Evolutionary conservation across 1,140 invertebrate genomes (phyloP).

Genomic region (Calliphora vicina): DNA sequence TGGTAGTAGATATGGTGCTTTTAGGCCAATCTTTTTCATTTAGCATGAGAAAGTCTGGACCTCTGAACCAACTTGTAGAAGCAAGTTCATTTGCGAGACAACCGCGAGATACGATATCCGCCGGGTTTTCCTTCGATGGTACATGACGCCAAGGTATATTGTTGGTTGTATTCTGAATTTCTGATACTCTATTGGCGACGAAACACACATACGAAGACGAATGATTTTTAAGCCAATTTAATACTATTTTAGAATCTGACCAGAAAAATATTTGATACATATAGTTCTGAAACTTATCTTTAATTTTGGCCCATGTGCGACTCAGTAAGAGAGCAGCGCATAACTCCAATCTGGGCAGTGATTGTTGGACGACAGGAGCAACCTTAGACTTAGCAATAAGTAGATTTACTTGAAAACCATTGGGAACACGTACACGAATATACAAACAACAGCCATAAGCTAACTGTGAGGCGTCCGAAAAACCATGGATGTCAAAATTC

Average conservation of each 20-base stretch:
- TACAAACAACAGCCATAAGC: background rate
- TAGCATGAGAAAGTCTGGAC: background rate
- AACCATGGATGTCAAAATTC: background rate
- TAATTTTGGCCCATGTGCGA: background rate
- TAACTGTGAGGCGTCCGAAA: background rate
- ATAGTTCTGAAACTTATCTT: background rate
- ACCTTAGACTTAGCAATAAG: background rate
- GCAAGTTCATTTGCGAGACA: background rate
- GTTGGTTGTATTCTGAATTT: background rate
- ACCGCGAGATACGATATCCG: slow-evolving; percentile 19
- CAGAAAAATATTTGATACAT: background rate
- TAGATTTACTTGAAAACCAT: background rate
- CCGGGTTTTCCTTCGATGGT: slow-evolving; percentile 23
- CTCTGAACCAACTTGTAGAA: slow-evolving; percentile 20
- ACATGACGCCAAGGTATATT: background rate
- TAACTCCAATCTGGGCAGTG: slow-evolving; percentile 26
- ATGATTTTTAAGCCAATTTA: background rate
- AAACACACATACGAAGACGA: background rate
- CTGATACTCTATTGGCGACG: background rate
- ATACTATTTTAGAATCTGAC: background rate
- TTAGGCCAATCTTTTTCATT: background rate
- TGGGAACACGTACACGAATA: background rate
- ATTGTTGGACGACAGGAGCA: background rate
- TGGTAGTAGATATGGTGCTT: background rate
- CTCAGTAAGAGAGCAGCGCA: slow-evolving; percentile 44